Evolutionary conservation across 1,140 invertebrate species (phyloP).

Genomic region (Mamestra configurata): DNA sequence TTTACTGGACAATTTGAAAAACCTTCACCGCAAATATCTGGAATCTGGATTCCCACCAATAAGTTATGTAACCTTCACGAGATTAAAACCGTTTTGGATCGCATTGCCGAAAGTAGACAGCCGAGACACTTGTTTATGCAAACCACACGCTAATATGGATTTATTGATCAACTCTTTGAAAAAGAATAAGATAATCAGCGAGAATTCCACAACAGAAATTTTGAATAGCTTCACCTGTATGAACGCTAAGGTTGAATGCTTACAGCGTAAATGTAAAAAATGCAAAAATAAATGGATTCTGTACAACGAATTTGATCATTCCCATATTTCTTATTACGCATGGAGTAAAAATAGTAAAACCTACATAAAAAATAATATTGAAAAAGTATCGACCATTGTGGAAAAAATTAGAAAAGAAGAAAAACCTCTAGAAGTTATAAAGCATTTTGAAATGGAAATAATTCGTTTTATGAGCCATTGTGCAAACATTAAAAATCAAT

Average conservation of each 20-base stretch:
- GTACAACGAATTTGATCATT: background rate
- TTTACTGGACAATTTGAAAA: background rate
- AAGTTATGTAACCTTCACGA: background rate
- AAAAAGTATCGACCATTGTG: background rate
- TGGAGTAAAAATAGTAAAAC: background rate
- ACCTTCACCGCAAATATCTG: background rate
- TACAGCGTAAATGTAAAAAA: background rate
- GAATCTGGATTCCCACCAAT: background rate
- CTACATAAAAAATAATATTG: no score
- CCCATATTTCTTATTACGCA: background rate
- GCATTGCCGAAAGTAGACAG: background rate
- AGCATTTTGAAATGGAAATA: background rate
- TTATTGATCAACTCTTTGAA: background rate
- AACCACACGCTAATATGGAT: background rate
- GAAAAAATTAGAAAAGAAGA: background rate
- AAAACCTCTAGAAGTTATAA: background rate
- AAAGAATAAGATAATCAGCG: background rate
- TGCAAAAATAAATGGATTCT: background rate
- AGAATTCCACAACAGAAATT: background rate
- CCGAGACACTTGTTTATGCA: background rate
- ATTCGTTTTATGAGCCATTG: background rate
- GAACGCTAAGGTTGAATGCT: background rate
- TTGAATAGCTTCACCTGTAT: background rate
- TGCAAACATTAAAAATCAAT: background rate
- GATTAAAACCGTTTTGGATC: slow-evolving; percentile 1